Evolutionary conservation across 2,888 invertebrate species (phyloP), one percentile per base, ranked within the genome.

Genomic region (Nasonia oneida): DNA sequence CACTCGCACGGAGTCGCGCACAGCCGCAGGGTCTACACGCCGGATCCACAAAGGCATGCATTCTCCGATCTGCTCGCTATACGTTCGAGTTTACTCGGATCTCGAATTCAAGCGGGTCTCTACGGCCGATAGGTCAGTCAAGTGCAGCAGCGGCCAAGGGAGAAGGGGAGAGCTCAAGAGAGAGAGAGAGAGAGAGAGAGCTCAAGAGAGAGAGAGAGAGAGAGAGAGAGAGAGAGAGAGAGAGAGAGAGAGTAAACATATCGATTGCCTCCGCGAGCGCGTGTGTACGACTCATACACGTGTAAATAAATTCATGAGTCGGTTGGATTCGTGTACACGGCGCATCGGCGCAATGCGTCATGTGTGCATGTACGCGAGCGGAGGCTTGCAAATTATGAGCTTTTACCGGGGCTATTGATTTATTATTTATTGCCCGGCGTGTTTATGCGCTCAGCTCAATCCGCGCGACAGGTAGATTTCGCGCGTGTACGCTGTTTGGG

Each of bases 41-140:
- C 18, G n/a, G 64, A 64, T 14, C 10, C 67, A 67, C 67, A 67
- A 67, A 67, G 15, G 14, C 15, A 61, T 0, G 29, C 12, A 67
- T 15, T 29, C 67, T 61, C 23, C 61, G 5, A 61, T 3, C 29
- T 23, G 29, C 67, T 61, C n/a, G 18, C 23, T 61, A 67, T 14
- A 57, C 57, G n/a, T n/a, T 0, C 47, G 37, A 61, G 73, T 83
- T 83, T 71, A 53, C 82, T 70, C 76, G 57, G 70, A 70, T 83
- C 76, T 77, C 82, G 29, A 76, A 47, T 53, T 53, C 12, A 61
- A 39, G 61, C 83, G 71, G 37, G 57, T 42, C 42, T 73, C 3
- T 10, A n/a, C 73, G 57, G 23, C 73, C 78, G 83, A 74, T 78
- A 83, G 83, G 83, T 78, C 73, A 78, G 78, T 83, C 83, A 78